Base-by-base conservation (phyloP, 2,797 vertebrate species). In the Coregonus suidteri region DNA sequence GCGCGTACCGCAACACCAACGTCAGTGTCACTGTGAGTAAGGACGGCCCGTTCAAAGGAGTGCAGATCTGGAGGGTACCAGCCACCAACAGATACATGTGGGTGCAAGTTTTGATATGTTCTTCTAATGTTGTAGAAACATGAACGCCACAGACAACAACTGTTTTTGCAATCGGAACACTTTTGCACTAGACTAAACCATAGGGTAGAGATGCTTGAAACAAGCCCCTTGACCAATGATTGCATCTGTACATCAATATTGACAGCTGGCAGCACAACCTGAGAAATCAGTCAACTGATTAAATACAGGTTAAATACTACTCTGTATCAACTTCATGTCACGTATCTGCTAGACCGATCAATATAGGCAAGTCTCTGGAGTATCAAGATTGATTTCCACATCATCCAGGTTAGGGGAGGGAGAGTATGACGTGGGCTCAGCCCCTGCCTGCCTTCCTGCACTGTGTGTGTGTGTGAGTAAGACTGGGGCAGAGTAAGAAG, bases 1-100 rank as follows among this genome's bases (percentile, higher is more conserved):
- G 90, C 7, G 93, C 95, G 37, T 96, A 97, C 83, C 92, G 90
- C 72, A 93, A 96, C 90, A 95, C 91, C 89, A 96, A 96, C 0
- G 86, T 96, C 83, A 95, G 86, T 0, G 96, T 97, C 74, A 86
- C 81, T 0, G 93, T 97, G 86, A 94, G 91, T 67, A 95, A 94
- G 75, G 91, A 95, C 0, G 94, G 93, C 11, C 82, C 81, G 0
- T 83, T 96, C 15, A 95, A 91, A 79, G 96, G 96, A 53, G 93
- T 96, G 81, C 97, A 98, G 71, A 92, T 94, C 77, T 97, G 97
- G 96, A 94, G 84, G 77, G 95, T 95, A 0, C 96, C 95, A 31
- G 93, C 94, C 51, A 94, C 95, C 9, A 95, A 95, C 88, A 90
- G 89, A 88, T 96, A 97, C 85, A 90, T 92, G 96, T 97, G 83